Conservation (phyloP, 2,888 invertebrate genomes). For the Ernsta delagoae region DNA sequence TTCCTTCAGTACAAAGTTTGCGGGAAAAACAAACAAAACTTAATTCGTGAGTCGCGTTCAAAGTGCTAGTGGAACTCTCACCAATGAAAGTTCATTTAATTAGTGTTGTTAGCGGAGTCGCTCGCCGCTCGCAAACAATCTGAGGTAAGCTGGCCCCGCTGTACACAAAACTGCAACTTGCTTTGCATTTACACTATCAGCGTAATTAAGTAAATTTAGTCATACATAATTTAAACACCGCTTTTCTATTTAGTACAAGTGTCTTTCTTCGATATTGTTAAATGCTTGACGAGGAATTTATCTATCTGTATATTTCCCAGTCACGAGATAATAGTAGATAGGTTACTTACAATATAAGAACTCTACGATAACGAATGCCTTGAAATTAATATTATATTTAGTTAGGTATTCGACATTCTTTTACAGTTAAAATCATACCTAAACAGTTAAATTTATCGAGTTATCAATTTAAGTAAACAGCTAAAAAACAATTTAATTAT, state of each 20-base stretch:
- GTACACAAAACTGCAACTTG: constrained; percentile 21
- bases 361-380: no score
- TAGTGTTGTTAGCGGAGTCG: constrained; percentile 56
- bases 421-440: no score
- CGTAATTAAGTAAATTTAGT: constrained; percentile 9
- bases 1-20: constrained; percentile 1
- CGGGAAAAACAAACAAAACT: constrained; percentile 22
- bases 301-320: no score
- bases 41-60: constrained; percentile 24
- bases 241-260: not conserved
- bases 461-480: no score
- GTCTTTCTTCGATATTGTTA: no score
- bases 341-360: no score
- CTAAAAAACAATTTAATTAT: no score
- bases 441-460: no score
- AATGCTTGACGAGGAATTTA: no score
- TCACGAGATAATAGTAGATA: no score
- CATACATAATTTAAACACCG: not conserved
- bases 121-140: constrained; percentile 53
- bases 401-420: no score
- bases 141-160: constrained; percentile 32
- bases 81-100: constrained; percentile 57
- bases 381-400: no score
- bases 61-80: constrained; percentile 45
- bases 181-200: constrained; percentile 27